A percentile compares a stretch with the other conserved stretches of the same genome.
Evolutionary conservation across 2,797 vertebrate genomes (phyloP).

Genomic region (Acestrorhynchus altus): DNA sequence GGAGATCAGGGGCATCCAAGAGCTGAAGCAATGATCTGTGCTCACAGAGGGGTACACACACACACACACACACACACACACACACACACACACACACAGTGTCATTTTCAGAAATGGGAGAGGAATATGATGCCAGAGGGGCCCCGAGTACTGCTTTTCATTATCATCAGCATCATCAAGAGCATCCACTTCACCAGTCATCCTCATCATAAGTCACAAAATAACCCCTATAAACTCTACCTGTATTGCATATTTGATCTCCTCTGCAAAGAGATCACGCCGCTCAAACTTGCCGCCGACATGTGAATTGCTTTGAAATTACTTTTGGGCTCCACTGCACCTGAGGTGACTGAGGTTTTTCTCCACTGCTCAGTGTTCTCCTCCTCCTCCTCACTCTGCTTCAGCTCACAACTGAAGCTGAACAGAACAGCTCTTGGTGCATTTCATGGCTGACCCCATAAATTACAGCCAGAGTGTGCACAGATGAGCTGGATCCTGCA

Average conservation of each 20-base stretch:
- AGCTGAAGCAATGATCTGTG: not conserved
- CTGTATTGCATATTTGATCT: not conserved
- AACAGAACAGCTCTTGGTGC: not conserved
- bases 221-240: not conserved
- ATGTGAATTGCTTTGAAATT: not conserved
- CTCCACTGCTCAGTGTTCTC: not conserved
- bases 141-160: not conserved
- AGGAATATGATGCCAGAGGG: not conserved
- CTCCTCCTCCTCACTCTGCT: not conserved
- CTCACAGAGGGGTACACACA: not conserved
- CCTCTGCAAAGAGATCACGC: not conserved
- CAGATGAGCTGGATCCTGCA: not conserved
- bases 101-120: not conserved
- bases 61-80: not conserved
- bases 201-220: not conserved
- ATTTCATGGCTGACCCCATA: not conserved
- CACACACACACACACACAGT: not conserved
- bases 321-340: not conserved
- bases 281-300: not conserved
- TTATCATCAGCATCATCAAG: not conserved
- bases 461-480: not conserved
- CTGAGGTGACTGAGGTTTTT: not conserved
- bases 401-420: constrained; percentile 1
- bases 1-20: not conserved
- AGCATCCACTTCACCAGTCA: not conserved